Evolutionary conservation across 2,888 invertebrate genomes (phyloP).

Genomic region (Troglohyphantes excavatus): DNA sequence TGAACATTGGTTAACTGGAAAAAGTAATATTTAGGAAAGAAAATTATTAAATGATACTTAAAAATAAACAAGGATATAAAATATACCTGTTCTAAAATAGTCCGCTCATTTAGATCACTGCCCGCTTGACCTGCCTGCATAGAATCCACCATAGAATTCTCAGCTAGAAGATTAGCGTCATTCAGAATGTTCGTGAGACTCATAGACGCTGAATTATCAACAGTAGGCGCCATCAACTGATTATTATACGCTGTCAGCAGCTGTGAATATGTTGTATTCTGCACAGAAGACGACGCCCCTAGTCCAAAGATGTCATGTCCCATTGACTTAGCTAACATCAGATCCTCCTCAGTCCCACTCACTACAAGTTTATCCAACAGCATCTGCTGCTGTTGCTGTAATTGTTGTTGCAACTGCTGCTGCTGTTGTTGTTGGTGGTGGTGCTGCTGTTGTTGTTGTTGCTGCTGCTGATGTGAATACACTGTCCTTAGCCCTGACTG

Average conservation of each 20-base stretch:
- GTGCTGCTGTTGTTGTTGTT: conserved; percentile 76
- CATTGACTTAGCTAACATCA: conserved; percentile 23
- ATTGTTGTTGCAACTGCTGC: conserved; percentile 81
- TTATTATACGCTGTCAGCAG: conserved; percentile 6
- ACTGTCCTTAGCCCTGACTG: conserved; percentile 49
- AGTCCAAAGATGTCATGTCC: conserved; percentile 12
- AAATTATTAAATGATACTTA: neutral
- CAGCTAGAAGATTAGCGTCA: conserved; percentile 27
- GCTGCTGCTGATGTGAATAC: conserved; percentile 60
- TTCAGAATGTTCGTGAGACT: conserved; percentile 41
- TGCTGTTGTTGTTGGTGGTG: conserved; percentile 80
- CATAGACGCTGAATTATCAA: conserved; percentile 2
- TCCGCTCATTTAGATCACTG: conserved; percentile 71
- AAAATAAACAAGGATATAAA: neutral
- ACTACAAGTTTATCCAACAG: conserved; percentile 49
- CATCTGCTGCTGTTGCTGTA: conserved; percentile 40
- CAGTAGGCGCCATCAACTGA: conserved; percentile 10
- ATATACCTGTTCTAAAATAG: conserved; percentile 79
- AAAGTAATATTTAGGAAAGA: neutral
- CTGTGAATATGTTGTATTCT: conserved; percentile 4
- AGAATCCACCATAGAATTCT: conserved; percentile 16
- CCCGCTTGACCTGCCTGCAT: conserved; percentile 37
- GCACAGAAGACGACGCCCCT: neutral
- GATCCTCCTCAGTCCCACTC: conserved; percentile 31
- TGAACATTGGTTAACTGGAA: too few species aligned